phyloP scores from a whole-genome alignment of 1,140 invertebrate species.

The Dermatophagoides farinae region DNA sequence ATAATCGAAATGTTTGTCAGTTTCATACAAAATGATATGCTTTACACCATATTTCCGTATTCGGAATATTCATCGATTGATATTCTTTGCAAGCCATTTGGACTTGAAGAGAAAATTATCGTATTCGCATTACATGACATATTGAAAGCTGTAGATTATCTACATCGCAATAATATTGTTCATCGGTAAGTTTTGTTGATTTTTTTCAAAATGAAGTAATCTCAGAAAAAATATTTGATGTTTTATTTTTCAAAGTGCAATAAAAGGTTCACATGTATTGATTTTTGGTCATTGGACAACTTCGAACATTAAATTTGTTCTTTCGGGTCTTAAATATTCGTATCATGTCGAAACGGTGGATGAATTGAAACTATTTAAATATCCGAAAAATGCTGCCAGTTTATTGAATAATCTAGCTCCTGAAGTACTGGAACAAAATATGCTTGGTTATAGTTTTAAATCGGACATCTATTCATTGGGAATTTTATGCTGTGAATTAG shows the following conservation, averaged over 20 bases:
- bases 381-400: constrained; percentile 42
- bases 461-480: constrained; percentile 77
- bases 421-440: constrained; percentile 67
- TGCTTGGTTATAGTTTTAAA: constrained; percentile 62
- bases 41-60: constrained; percentile 42
- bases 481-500: constrained; percentile 64
- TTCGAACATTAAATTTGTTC: constrained; percentile 38
- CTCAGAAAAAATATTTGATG: not conserved
- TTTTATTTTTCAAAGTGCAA: not conserved
- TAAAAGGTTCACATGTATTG: constrained; percentile 39
- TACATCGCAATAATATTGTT: constrained; percentile 60
- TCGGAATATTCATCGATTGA: not conserved
- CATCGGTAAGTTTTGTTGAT: constrained; percentile 36
- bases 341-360: constrained; percentile 45
- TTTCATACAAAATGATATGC: constrained; percentile 42
- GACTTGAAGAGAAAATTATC: constrained; percentile 56
- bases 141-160: constrained; percentile 52
- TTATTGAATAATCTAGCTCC: constrained; percentile 70
- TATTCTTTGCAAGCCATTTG: constrained; percentile 28
- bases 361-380: constrained; percentile 44
- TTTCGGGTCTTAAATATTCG: constrained; percentile 52
- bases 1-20: constrained; percentile 45
- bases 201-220: not conserved
- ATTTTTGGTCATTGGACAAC: constrained; percentile 31
- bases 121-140: constrained; percentile 54